These are phyloP conservation scores for Neuroterus valhalla DNA, from an alignment of 1,140 invertebrate genomes.

Conservation along the genomic window DNA sequence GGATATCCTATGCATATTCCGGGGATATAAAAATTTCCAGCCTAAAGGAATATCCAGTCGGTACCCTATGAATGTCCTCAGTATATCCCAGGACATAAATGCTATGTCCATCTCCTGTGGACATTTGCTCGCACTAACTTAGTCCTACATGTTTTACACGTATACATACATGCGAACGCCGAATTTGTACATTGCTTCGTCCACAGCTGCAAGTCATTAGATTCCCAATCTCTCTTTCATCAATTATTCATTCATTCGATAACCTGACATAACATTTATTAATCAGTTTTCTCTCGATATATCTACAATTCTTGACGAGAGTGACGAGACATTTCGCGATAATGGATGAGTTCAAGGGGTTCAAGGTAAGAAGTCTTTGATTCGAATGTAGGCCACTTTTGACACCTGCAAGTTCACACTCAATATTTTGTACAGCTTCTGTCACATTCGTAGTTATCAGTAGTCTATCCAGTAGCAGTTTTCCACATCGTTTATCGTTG, in stretches of 20 bases:
- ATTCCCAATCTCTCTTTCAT: neutral
- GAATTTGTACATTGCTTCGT: conserved; percentile 10
- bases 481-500: neutral
- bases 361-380: conserved; percentile 1
- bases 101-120: too few species aligned
- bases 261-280: neutral
- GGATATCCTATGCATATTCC: too few species aligned
- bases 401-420: neutral
- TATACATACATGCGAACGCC: neutral
- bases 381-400: too few species aligned
- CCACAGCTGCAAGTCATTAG: conserved; percentile 6
- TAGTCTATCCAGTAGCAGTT: too few species aligned
- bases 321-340: neutral
- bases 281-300: conserved; percentile 11
- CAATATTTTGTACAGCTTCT: conserved; percentile 14
- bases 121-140: neutral
- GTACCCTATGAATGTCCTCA: too few species aligned
- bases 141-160: neutral
- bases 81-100: too few species aligned
- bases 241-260: neutral
- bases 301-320: conserved; percentile 2
- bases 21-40: too few species aligned
- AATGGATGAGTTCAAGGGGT: neutral
- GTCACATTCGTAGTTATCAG: neutral
- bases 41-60: too few species aligned